Evolutionary conservation across 2,113 vertebrate genomes (phyloP), one percentile per base, ranked within the genome.

Genomic region (Zosterops japonicus): DNA sequence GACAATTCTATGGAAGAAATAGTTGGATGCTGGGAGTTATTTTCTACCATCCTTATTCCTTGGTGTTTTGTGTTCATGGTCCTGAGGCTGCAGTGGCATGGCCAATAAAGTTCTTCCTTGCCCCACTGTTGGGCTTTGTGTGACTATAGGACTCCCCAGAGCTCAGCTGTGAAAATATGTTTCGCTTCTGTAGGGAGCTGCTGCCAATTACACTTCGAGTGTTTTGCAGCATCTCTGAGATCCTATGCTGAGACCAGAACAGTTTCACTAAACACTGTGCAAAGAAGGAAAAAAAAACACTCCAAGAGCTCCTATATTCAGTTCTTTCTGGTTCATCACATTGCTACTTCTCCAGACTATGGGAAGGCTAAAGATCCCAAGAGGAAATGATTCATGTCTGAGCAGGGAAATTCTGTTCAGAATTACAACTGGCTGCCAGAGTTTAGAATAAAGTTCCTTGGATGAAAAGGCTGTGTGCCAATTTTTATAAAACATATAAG

Each of bases 401-500:
- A 95, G 93, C 89, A 93, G 77, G 90, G 88, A 85, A 83, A 95
- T 96, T 92, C 77, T 91, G 96, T 95, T 93, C 75, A 95, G 93
- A 97, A 85, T 95, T 95, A 84, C 81, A 94, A 81, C 91, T 90
- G 80, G n/a, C 84, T 96, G 94, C 92, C 86, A 95, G 85, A 94
- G 95, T 93, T 95, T 95, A 94, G 91, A 89, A 85, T 33, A 88
- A 81, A 59, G 49, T 94, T 52, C 49, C 79, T 74, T 87, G 42
- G 76, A 83, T 52, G 80, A 94, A 87, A 96, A 94, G 88, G 87
- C 93, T 78, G 60, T 59, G 35, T 77, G 90, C 84, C 89, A 70
- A 90, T 72, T 93, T 94, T 95, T 82, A 33, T 78, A 77, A 93
- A 90, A 96, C 84, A 96, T 89, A 4, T 93, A 95, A 95, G 83